These are phyloP conservation scores for Acanthosepion pharaonis DNA, from an alignment of 2,888 invertebrate genomes.

Conservation along the genomic window DNA sequence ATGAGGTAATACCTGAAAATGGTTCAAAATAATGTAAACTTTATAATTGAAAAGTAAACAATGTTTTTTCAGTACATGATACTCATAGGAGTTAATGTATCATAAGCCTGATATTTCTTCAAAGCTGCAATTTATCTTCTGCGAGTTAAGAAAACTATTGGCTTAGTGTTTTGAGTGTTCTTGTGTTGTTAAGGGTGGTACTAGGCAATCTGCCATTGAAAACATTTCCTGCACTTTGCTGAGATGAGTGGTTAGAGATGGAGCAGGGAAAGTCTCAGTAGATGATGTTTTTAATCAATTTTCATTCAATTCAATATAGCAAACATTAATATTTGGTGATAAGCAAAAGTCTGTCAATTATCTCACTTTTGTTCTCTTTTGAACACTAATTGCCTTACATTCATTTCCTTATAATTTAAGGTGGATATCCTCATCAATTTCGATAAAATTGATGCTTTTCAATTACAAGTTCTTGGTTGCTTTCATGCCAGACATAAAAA, in stretches of 20 bases:
- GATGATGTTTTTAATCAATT: neutral
- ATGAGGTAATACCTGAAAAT: too few relatives aligned
- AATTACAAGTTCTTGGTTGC: constrained; percentile 33
- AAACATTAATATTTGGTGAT: constrained; percentile 2
- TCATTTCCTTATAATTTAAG: constrained; percentile 9
- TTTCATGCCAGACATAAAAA: constrained; percentile 15
- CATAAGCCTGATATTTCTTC: neutral
- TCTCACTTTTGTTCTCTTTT: neutral
- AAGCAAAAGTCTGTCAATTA: constrained; percentile 33
- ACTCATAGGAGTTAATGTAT: neutral
- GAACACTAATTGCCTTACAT: neutral
- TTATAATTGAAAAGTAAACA: too few relatives aligned
- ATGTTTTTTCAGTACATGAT: neutral
- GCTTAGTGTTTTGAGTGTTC: neutral
- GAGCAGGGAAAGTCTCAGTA: neutral
- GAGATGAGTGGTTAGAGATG: neutral
- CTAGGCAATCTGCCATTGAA: neutral
- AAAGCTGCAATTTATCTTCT: neutral
- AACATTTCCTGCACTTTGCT: neutral
- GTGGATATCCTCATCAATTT: neutral
- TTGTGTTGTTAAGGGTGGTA: neutral
- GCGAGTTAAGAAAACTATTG: neutral
- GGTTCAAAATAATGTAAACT: too few relatives aligned
- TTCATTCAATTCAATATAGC: neutral
- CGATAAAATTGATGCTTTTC: constrained; percentile 21